Evolutionary conservation across 2,113 vertebrate genomes (phyloP).

Genomic region (Stigmatopora nigra): DNA sequence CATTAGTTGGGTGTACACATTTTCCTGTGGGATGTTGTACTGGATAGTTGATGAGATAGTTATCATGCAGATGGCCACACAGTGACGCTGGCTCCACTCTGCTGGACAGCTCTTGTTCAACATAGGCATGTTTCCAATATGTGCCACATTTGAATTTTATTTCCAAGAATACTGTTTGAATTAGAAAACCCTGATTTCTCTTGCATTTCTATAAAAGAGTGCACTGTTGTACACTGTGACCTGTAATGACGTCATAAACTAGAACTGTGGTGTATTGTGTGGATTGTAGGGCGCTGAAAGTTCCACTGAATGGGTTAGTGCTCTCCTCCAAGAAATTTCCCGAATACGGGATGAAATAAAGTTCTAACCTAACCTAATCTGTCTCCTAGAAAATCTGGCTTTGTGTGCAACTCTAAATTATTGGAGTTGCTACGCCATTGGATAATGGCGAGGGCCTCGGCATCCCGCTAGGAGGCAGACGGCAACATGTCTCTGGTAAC

Average conservation of each 20-base stretch:
- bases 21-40: conserved; percentile 44
- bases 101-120: conserved; percentile 16
- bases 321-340: no score
- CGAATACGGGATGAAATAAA: no score
- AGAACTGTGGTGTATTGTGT: not conserved
- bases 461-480: no score
- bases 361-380: no score
- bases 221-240: not conserved
- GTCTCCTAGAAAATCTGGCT: no score
- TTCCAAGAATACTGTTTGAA: conserved; percentile 17
- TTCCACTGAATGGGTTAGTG: not conserved
- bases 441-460: no score
- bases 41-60: conserved; percentile 47
- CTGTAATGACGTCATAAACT: not conserved
- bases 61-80: conserved; percentile 45
- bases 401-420: no score
- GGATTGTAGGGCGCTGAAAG: not conserved
- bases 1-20: conserved; percentile 53
- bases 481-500: no score
- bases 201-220: not conserved
- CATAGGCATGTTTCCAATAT: not conserved
- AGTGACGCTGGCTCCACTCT: conserved; percentile 25
- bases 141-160: not conserved
- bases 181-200: conserved; percentile 4
- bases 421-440: no score